Conservation (phyloP, 2,888 invertebrate genomes). For the Frankliniella fusca region DNA sequence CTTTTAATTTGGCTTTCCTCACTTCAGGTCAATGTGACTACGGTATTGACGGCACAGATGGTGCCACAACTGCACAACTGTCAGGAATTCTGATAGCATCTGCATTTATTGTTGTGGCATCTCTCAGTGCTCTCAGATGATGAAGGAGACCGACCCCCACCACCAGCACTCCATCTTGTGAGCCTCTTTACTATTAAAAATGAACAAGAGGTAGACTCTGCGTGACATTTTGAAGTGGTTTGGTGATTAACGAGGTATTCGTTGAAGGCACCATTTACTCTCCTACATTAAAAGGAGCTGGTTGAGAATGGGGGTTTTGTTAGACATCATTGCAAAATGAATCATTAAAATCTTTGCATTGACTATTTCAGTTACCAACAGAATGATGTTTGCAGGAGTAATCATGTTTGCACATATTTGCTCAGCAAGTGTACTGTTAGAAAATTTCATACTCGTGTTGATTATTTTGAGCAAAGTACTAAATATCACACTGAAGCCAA, state of each 20-base stretch:
- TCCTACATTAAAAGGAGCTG: not conserved
- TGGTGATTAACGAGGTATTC: not conserved
- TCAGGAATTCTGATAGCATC: not conserved
- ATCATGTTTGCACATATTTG: conserved; percentile 1
- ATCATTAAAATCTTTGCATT: not conserved
- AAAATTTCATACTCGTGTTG: not conserved
- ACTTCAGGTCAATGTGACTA: conserved; percentile 2
- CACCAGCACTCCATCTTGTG: conserved; percentile 7
- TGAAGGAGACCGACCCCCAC: not conserved
- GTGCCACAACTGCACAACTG: not conserved
- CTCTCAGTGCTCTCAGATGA: not conserved
- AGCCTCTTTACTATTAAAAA: conserved; percentile 2
- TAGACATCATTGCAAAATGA: too few relatives aligned
- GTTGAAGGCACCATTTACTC: not conserved
- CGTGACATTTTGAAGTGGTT: not conserved
- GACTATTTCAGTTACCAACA: not conserved
- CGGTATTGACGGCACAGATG: not conserved
- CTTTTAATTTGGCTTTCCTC: not conserved
- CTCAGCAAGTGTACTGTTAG: conserved; percentile 16
- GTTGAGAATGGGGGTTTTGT: not conserved
- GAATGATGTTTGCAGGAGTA: not conserved
- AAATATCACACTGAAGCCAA: conserved; percentile 8
- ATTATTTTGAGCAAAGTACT: not conserved
- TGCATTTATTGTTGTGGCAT: not conserved
- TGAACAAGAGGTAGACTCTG: not conserved